These are phyloP conservation scores for Oscarella lobularis DNA, from an alignment of 37 sponge, comb jelly and placozoan genomes.

Conservation along the genomic window DNA sequence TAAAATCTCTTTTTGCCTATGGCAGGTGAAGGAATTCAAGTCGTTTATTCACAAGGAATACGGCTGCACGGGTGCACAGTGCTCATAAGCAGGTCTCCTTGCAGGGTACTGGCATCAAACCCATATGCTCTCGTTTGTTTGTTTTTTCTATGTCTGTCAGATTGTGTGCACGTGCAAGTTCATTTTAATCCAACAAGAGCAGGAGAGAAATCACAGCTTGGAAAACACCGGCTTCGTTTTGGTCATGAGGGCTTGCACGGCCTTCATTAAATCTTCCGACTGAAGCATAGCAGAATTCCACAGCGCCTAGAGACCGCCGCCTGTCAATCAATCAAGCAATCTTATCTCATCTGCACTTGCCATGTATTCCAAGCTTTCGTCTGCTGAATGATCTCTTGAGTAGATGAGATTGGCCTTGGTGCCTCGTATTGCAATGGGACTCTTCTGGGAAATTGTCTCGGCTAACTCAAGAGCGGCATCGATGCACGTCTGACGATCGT, in stretches of 20 bases:
- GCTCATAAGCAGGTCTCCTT: too few relatives aligned
- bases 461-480: constrained; percentile 56
- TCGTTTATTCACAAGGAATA: too few relatives aligned
- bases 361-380: constrained; percentile 58
- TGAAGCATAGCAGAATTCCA: constrained; percentile 88
- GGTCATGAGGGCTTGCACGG: constrained; percentile 39
- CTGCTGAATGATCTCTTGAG: constrained; percentile 80
- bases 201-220: constrained; percentile 61
- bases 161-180: too few relatives aligned
- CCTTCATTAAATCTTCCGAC: constrained; percentile 49
- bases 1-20: too few relatives aligned
- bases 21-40: too few relatives aligned
- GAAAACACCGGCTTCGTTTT: constrained; percentile 62
- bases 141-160: too few relatives aligned
- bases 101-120: too few relatives aligned
- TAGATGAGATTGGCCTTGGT: constrained; percentile 77
- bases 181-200: too few relatives aligned
- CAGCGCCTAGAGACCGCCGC: too few relatives aligned
- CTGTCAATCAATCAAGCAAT: too few relatives aligned
- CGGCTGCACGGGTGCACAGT: too few relatives aligned
- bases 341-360: constrained; percentile 16
- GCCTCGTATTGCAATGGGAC: constrained; percentile 85
- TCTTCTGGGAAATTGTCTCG: constrained; percentile 63
- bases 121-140: too few relatives aligned
- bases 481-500: constrained; percentile 29